Percentiles rank a stretch among this genome's conserved stretches.
These are phyloP conservation scores for Enteromius afrohamiltoni DNA, from an alignment of 2,797 vertebrate genomes.

Conservation along the genomic window DNA sequence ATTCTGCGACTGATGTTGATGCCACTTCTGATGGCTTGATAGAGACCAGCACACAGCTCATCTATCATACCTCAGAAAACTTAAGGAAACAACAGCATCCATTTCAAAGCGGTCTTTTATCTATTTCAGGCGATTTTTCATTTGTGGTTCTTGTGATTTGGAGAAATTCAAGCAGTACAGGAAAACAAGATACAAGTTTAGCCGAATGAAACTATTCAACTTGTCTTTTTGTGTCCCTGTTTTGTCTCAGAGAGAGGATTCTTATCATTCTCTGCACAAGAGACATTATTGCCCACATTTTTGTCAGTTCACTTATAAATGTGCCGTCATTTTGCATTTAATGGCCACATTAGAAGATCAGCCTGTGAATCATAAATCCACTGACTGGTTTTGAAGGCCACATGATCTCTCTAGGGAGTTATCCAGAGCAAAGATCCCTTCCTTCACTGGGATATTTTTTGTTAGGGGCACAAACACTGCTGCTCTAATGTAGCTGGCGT, in stretches of 20 bases:
- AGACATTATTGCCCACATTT: background rate
- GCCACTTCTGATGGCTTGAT: conserved; percentile 12
- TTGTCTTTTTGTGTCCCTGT: background rate
- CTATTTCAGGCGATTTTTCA: background rate
- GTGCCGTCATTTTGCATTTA: background rate
- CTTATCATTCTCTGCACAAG: conserved; percentile 7
- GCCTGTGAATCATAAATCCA: conserved; percentile 1
- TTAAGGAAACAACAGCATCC: background rate
- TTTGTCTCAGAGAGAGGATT: background rate
- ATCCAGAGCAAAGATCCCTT: background rate
- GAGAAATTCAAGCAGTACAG: background rate
- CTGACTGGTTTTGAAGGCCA: conserved; percentile 4
- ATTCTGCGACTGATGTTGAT: conserved; percentile 5
- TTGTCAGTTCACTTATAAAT: background rate
- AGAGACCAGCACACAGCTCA: conserved; percentile 16
- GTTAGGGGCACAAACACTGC: background rate
- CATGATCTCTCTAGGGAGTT: background rate
- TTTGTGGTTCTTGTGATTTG: background rate
- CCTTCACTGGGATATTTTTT: background rate
- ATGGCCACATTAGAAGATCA: conserved; percentile 31
- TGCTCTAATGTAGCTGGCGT: background rate
- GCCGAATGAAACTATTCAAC: too few relatives aligned
- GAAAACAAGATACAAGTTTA: background rate
- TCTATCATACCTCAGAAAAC: conserved; percentile 19
- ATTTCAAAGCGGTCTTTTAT: background rate